Conservation (phyloP, 2,113 vertebrate species). For the Corynorhinus townsendii region DNA sequence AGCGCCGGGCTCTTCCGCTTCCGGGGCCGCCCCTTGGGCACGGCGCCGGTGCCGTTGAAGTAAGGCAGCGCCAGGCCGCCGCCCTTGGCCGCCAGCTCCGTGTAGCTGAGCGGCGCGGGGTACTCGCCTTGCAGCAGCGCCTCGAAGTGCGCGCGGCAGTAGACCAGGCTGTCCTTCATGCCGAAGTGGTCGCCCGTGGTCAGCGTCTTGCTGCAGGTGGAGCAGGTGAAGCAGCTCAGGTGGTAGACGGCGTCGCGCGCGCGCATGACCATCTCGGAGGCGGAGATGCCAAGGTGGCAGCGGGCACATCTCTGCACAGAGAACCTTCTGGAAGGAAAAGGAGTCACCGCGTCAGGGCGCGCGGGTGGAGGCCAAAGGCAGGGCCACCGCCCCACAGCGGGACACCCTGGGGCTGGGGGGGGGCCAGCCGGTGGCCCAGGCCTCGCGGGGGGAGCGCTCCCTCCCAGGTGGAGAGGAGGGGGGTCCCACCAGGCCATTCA, state of each 20-base stretch:
- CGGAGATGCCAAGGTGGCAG: slow-evolving; percentile 99
- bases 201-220: slow-evolving; percentile 98
- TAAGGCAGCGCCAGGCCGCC: slow-evolving; percentile 91
- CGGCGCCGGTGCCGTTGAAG: slow-evolving; percentile 95
- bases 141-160: slow-evolving; percentile 98
- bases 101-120: slow-evolving; percentile 94
- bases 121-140: slow-evolving; percentile 95
- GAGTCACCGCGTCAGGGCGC: slow-evolving; percentile 27
- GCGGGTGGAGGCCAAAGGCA: not conserved
- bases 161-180: slow-evolving; percentile 99
- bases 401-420: not conserved
- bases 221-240: slow-evolving; percentile 98
- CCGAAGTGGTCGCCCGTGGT: slow-evolving; percentile 98
- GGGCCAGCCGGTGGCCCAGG: not conserved
- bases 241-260: slow-evolving; percentile 99
- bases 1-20: slow-evolving; percentile 97
- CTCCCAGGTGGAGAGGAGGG: fast-evolving
- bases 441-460: not conserved
- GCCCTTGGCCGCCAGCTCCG: slow-evolving; percentile 95
- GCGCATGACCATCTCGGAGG: slow-evolving; percentile 99
- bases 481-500: not conserved
- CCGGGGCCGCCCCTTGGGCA: slow-evolving; percentile 97
- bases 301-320: slow-evolving; percentile 99
- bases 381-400: not conserved
- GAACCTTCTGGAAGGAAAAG: slow-evolving; percentile 96